Conservation (phyloP, 2,113 vertebrate species). For the human region DNA sequence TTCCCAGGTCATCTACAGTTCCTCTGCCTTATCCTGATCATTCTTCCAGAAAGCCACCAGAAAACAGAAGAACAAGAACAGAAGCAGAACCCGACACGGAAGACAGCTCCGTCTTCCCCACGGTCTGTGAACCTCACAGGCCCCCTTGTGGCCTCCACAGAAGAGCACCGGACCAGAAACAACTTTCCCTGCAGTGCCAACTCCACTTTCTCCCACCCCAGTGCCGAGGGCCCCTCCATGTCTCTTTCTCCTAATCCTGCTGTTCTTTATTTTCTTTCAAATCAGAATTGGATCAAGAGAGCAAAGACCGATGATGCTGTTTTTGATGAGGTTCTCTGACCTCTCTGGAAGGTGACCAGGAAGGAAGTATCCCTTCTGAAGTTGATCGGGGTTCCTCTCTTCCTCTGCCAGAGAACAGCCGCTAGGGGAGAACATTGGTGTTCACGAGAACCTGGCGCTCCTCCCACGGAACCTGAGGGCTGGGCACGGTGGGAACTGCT, state of each 20-base stretch:
- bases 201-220: not conserved
- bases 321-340: not conserved
- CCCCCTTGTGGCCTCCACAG: too few species aligned
- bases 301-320: not conserved
- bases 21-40: not conserved
- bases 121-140: not conserved
- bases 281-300: not conserved
- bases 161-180: not conserved
- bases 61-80: not conserved
- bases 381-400: not conserved
- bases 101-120: rapidly evolving
- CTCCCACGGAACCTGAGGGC: not conserved
- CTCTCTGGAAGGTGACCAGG: not conserved
- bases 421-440: not conserved
- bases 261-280: not conserved
- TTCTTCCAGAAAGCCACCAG: not conserved
- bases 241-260: not conserved
- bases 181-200: not conserved
- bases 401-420: not conserved
- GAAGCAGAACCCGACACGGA: not conserved
- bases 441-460: not conserved
- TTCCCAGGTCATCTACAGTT: not conserved
- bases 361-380: not conserved
- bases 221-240: not conserved
- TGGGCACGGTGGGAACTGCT: rapidly evolving